phyloP scores from a whole-genome alignment of 2,113 vertebrate species.

The Embiotoca jacksoni region DNA sequence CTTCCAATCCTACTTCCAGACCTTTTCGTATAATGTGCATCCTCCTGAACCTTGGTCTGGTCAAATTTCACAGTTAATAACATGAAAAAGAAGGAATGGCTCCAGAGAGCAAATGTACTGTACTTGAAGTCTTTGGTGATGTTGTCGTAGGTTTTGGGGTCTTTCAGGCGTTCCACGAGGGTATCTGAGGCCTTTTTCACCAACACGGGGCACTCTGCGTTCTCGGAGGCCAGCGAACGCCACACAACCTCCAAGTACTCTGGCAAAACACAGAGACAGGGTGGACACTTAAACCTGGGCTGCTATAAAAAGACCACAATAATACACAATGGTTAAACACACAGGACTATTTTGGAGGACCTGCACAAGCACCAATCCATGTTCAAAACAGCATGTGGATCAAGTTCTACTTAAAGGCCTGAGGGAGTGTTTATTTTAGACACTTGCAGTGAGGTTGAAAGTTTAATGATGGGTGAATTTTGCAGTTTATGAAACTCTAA shows the following conservation, averaged over 20 bases:
- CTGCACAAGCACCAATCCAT: slow-evolving; percentile 10
- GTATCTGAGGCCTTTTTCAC: slow-evolving; percentile 78
- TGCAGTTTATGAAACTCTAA: slow-evolving; percentile 39
- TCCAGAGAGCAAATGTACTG: background rate
- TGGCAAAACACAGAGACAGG: slow-evolving; percentile 48
- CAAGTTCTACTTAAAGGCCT: background rate
- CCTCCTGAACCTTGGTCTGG: background rate
- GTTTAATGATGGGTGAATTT: slow-evolving; percentile 32
- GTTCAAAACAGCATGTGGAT: background rate
- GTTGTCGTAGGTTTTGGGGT: slow-evolving; percentile 74
- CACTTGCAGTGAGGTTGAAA: slow-evolving; percentile 10
- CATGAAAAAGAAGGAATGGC: background rate
- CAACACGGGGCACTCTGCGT: slow-evolving; percentile 67
- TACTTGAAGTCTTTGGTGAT: slow-evolving; percentile 84
- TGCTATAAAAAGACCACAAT: slow-evolving; percentile 38
- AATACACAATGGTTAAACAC: slow-evolving; percentile 26
- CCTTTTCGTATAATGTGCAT: background rate
- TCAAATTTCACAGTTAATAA: background rate
- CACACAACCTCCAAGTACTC: slow-evolving; percentile 83
- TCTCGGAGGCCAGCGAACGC: slow-evolving; percentile 71
- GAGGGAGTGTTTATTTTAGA: slow-evolving; percentile 23
- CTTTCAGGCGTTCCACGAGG: slow-evolving; percentile 66
- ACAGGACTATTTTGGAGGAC: slow-evolving; percentile 18
- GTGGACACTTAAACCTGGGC: slow-evolving; percentile 33
- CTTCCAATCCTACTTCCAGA: too few species aligned